Conservation (phyloP, 2,888 invertebrate genomes). For the Eupithecia exiguata region DNA sequence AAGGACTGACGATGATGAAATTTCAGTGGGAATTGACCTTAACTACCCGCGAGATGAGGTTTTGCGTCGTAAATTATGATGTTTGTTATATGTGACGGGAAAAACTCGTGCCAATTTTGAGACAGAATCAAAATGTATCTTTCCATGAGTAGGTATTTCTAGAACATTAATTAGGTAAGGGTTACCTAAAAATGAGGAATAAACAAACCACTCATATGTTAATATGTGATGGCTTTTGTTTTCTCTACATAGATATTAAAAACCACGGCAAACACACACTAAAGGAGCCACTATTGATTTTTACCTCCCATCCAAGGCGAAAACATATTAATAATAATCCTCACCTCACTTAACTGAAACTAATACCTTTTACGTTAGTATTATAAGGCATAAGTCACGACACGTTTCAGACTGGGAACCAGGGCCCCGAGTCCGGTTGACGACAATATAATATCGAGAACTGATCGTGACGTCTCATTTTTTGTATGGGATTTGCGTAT, state of each 20-base stretch:
- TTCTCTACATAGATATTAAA: not conserved
- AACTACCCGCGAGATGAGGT: slow-evolving; percentile 75
- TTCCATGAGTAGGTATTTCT: not conserved
- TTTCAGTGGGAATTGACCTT: slow-evolving; percentile 82
- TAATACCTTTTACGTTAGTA: no score
- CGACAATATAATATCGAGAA: no score
- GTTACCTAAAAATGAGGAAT: not conserved
- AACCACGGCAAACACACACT: not conserved
- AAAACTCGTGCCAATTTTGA: slow-evolving; percentile 48
- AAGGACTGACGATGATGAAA: slow-evolving; percentile 83
- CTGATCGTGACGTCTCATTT: no score
- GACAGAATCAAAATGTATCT: not conserved
- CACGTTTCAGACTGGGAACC: not conserved
- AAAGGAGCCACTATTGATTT: not conserved
- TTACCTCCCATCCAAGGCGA: no score
- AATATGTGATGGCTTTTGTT: no score
- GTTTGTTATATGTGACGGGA: slow-evolving; percentile 47
- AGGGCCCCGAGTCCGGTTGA: no score
- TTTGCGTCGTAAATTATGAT: slow-evolving; percentile 74
- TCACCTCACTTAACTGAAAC: no score
- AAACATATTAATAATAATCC: no score
- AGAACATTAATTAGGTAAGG: not conserved
- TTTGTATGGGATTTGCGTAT: no score
- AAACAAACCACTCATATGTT: not conserved
- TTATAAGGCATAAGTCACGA: no score